These are phyloP conservation scores for Mastigias papua DNA, from an alignment of 30 jellyfish, hydroid and myxozoan genomes.

Conservation along the genomic window DNA sequence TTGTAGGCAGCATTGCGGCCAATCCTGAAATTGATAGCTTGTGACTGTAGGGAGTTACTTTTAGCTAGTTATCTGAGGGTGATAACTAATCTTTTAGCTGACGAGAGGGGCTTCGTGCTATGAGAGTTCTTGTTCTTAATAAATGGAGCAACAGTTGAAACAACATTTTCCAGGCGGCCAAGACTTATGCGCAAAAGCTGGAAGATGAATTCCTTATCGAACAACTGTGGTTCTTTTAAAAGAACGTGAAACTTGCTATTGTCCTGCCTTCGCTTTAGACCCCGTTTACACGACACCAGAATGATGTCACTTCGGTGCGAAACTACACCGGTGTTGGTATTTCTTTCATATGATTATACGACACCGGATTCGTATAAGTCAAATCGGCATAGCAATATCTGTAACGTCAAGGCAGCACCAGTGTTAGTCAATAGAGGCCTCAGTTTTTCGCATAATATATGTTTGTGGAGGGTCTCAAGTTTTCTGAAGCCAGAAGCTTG, in stretches of 20 bases:
- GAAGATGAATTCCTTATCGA: neutral
- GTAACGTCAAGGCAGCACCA: no score
- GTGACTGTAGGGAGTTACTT: slow-evolving; percentile 10
- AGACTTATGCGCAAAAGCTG: slow-evolving; percentile 8
- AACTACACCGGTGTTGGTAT: no score
- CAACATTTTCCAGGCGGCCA: slow-evolving; percentile 14
- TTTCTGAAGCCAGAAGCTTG: no score
- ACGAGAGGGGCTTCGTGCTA: slow-evolving; percentile 18
- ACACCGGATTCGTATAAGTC: no score
- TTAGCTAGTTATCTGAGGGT: slow-evolving; percentile 9
- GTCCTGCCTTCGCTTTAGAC: neutral
- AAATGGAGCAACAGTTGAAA: slow-evolving; percentile 10
- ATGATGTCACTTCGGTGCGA: no score
- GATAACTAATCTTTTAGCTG: slow-evolving; percentile 9
- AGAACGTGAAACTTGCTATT: neutral
- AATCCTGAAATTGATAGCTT: slow-evolving; percentile 20
- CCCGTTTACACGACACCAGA: no score
- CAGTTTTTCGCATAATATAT: no score
- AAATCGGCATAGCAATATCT: no score
- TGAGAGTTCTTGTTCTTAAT: slow-evolving; percentile 2
- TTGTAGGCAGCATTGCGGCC: slow-evolving; percentile 24
- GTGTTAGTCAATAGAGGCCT: no score
- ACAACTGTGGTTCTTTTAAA: neutral
- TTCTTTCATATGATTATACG: no score
- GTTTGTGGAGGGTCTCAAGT: no score